Percentiles rank a stretch among this genome's conserved stretches.
phyloP scores from a whole-genome alignment of 2,888 invertebrate genomes.

The Diarsia dahlii region DNA sequence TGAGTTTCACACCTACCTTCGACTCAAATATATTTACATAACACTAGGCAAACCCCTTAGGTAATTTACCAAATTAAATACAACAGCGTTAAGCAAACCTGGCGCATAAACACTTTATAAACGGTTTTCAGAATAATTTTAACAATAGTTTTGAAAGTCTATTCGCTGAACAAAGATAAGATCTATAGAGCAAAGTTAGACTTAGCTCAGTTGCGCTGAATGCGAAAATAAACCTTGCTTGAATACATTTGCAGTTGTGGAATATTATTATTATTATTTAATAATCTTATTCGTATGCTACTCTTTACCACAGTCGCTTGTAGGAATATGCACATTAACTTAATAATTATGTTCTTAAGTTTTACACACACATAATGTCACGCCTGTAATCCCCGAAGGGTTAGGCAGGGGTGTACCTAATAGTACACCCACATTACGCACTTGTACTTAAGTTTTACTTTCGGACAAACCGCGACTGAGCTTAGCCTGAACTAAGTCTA shows the following conservation, averaged over 20 bases:
- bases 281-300: not conserved
- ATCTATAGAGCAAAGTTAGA: not conserved
- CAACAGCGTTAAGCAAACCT: not conserved
- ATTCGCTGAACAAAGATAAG: not conserved
- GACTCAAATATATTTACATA: not conserved
- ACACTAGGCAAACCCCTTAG: not conserved
- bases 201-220: not conserved
- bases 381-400: too few species aligned
- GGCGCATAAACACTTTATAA: not conserved
- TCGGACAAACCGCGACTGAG: not conserved
- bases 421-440: too few species aligned
- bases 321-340: not conserved
- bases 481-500: not conserved
- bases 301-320: not conserved
- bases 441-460: too few species aligned
- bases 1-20: not conserved
- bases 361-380: too few species aligned
- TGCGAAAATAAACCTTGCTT: not conserved
- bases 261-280: too few species aligned
- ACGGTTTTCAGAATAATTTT: not conserved
- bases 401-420: too few species aligned
- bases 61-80: conserved; percentile 3
- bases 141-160: not conserved
- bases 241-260: too few species aligned
- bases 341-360: not conserved